Evolutionary conservation across 2,888 invertebrate species (phyloP), one percentile per base, ranked within the genome.

Genomic region (Rotaria macrura): DNA sequence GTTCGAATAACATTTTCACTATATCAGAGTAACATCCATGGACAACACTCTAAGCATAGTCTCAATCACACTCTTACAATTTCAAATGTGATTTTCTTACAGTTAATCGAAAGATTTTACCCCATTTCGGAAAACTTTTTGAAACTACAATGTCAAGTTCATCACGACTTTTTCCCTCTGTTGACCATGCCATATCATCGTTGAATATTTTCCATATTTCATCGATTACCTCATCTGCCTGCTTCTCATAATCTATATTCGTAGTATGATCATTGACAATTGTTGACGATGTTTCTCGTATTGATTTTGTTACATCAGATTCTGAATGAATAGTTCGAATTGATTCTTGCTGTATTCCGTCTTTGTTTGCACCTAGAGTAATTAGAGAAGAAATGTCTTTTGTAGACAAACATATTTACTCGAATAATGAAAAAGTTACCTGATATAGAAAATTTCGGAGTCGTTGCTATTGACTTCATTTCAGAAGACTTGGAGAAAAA

Each of bases 31-130:
- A 34, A 43, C 43, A 34, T n/a, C n/a, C 40, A 10, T 23, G 2
- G 3, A 43, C 6, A 43, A 55, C 79, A 65, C 83, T 23, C 84
- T 72, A 20, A 54, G 3, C 34, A 65, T 74, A n/a, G 47, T 47
- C 43, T 55, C 34, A 72, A 84, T 47, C 23, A 49, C 72, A 14
- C 72, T 54, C 54, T 84, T 25, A 40, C 38, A n/a, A 29, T 84
- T 43, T 38, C 10, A 47, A 40, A 83, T 55, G 47, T 23, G 17
- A 23, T 72, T 74, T 49, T 84, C 65, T 85, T 84, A 84, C 74
- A 10, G 72, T 83, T 55, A 85, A 52, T 65, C 57, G 84, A 55
- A 85, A 85, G 9, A 85, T 74, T 84, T 84, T 85, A 5, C 54
- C 54, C 79, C 84, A 54, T 47, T 65, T 72, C 7, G 84, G 84